Percentiles rank a stretch among this genome's conserved stretches.
These are phyloP conservation scores for Crypturellus undulatus DNA, from an alignment of 2,113 vertebrate genomes.

Conservation along the genomic window DNA sequence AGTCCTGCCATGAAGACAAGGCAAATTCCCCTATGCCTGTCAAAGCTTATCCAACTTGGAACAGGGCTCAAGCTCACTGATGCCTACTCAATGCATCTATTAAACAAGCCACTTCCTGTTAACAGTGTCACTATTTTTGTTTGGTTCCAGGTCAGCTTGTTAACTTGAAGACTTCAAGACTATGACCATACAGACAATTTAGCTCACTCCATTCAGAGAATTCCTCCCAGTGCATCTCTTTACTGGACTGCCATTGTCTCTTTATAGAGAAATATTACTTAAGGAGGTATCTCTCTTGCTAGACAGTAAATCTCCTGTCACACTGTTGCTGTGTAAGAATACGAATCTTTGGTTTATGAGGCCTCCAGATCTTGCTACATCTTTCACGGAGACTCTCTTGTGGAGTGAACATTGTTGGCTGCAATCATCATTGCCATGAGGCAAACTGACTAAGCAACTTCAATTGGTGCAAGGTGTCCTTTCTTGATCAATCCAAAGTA, in stretches of 20 bases:
- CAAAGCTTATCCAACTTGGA: not conserved
- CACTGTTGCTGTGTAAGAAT: not conserved
- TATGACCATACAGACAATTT: not conserved
- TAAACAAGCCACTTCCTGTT: not conserved
- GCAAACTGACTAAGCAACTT: not conserved
- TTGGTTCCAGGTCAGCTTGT: not conserved
- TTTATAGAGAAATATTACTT: not conserved
- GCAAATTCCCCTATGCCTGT: not conserved
- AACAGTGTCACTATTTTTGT: not conserved
- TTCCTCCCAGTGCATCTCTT: not conserved
- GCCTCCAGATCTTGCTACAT: not conserved
- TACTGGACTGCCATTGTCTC: not conserved
- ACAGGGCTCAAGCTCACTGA: not conserved
- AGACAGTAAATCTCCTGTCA: not conserved
- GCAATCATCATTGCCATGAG: rapidly evolving
- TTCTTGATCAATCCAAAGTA: not conserved
- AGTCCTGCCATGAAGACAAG: not conserved
- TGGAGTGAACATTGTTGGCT: not conserved
- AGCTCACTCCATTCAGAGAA: rapidly evolving
- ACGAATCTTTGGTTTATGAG: not conserved
- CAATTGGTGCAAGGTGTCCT: not conserved
- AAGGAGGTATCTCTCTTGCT: not conserved
- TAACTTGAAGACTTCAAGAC: not conserved
- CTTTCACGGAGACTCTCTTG: not conserved
- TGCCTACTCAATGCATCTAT: not conserved